Conservation (phyloP, 2,888 invertebrate species). For the Dryobota labecula region DNA sequence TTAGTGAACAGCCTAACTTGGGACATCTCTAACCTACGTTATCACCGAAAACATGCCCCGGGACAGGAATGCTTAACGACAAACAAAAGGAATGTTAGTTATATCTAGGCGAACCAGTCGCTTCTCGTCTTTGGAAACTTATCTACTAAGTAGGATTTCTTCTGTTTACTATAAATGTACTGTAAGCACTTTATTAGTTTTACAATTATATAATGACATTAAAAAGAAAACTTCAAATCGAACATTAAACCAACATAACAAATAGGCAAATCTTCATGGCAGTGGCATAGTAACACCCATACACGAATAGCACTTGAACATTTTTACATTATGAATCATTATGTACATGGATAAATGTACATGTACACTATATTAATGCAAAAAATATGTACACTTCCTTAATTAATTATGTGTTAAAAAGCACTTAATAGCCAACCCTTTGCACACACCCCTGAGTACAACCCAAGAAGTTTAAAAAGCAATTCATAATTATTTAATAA, state of each 20-base stretch:
- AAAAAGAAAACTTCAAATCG: conserved; percentile 58
- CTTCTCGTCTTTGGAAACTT: conserved; percentile 73
- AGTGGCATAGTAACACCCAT: conserved; percentile 87
- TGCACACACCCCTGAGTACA: conserved; percentile 71
- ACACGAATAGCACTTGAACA: conserved; percentile 86
- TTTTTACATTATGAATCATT: conserved; percentile 82
- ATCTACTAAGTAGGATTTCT: conserved; percentile 77
- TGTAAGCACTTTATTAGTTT: conserved; percentile 62
- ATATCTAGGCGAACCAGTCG: conserved; percentile 80
- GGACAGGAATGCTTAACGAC: conserved; percentile 39
- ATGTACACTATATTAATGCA: conserved; percentile 85
- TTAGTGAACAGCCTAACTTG: conserved; percentile 87
- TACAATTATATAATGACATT: conserved; percentile 54
- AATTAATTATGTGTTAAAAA: conserved; percentile 84
- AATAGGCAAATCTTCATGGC: conserved; percentile 74
- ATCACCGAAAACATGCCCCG: conserved; percentile 53
- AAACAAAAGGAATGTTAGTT: conserved; percentile 63
- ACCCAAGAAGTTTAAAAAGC: conserved; percentile 68
- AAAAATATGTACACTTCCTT: conserved; percentile 88
- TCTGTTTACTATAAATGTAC: conserved; percentile 69
- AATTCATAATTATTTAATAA: conserved; percentile 65
- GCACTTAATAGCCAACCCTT: conserved; percentile 83
- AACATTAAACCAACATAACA: conserved; percentile 59
- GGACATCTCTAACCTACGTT: conserved; percentile 74
- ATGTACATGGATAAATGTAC: conserved; percentile 83